Evolutionary conservation across 92 coral and sea anemone genomes (phyloP).

Genomic region (Umimayanthus kanabou): DNA sequence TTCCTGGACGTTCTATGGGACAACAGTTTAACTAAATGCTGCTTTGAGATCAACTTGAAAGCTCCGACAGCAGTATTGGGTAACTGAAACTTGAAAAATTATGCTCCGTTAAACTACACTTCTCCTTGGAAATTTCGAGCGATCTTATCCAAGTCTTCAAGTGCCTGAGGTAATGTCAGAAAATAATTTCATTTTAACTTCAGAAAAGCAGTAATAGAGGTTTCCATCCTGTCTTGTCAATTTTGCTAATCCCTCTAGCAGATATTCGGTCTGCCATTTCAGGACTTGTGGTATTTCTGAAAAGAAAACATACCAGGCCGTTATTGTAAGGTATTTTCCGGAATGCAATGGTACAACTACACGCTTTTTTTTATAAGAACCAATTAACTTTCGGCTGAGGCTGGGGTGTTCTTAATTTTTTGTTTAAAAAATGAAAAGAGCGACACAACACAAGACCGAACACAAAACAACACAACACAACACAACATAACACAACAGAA

Average conservation of each 20-base stretch:
- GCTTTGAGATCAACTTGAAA: conserved; percentile 20
- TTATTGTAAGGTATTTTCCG: too few relatives aligned
- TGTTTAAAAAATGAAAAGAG: too few relatives aligned
- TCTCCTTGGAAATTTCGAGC: not conserved
- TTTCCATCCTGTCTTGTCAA: conserved; percentile 23
- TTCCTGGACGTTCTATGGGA: not conserved
- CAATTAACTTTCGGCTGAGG: too few relatives aligned
- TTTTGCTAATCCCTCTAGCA: not conserved
- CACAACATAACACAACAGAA: too few relatives aligned
- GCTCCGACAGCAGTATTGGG: conserved; percentile 24
- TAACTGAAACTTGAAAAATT: conserved; percentile 14
- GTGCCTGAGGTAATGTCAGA: conserved; percentile 20
- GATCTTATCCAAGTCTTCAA: conserved; percentile 23
- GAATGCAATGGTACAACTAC: too few relatives aligned
- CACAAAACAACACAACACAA: too few relatives aligned
- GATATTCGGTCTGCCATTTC: not conserved
- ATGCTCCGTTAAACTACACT: conserved; percentile 2
- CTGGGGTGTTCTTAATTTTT: too few relatives aligned
- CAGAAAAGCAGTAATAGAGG: conserved; percentile 13
- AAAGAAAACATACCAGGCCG: not conserved
- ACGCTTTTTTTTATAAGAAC: too few relatives aligned
- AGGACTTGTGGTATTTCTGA: not conserved
- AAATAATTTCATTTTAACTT: conserved; percentile 20
- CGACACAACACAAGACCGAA: too few relatives aligned
- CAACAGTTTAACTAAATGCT: not conserved